Base-by-base conservation (phyloP, 2,888 invertebrate genomes). In the Leucophenga montana region DNA sequence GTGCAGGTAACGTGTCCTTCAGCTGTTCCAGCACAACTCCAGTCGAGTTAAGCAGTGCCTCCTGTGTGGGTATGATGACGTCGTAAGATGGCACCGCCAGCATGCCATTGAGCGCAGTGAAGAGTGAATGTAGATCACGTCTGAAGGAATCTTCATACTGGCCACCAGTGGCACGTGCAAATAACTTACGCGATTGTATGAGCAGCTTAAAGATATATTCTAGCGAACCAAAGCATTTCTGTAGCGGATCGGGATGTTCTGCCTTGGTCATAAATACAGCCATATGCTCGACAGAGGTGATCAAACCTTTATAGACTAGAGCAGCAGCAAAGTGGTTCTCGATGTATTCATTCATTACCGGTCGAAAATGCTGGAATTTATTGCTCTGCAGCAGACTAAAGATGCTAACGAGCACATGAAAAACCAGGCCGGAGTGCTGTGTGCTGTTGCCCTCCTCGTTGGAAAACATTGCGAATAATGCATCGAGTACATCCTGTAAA, bases 261-360 rank as follows among this genome's bases (percentile, higher is more conserved):
- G 95, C 94, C 14, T 94, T 94, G 8, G 94, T 93, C 33, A 95
- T 95, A 91, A 94, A 94, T 76, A 96, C 95, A 0, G 96, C 95
- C 89, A 95, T 95, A 85, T 97, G 96, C 80, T 95, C 95, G 0
- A 97, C 95, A 75, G 97, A 97, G 13, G 94, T 95, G 61, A 97
- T 90, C 0, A 97, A 90, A 0, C 97, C 97, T 86, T 96, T 97
- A 89, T 97, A 97, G 18, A 97, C 97, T 14, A 98, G 90, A 0
- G 97, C 96, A 0, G 97, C 97, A 0, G 97, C 96, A 89, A 98
- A 98, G 88, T 97, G 97, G 77, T 95, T 95, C 78, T 95, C 94
- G 67, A 98, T 97, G 85, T 98, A 98, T 0, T 95, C 95, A 84
- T 98, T 97, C 88, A 98, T 92, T 0, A 98, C 97, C 0, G 97